These are phyloP conservation scores for Chouioia cunea DNA, from an alignment of 2,888 invertebrate species.

Conservation along the genomic window DNA sequence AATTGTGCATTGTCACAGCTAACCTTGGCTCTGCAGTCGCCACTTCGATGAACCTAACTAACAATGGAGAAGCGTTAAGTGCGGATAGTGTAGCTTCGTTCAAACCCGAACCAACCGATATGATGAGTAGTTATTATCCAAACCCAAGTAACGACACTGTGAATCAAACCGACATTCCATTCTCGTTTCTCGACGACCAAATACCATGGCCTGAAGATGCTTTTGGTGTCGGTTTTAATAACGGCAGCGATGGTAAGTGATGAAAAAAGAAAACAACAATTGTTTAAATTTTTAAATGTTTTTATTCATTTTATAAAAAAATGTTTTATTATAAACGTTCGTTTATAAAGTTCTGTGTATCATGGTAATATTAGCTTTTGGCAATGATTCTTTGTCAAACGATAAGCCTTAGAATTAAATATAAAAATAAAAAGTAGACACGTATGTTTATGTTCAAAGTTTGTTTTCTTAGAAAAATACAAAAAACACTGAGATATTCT, in stretches of 20 bases:
- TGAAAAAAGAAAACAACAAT: not conserved
- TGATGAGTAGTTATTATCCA: constrained; percentile 75
- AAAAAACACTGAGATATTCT: not conserved
- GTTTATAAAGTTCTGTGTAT: too few species aligned
- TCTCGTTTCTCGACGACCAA: constrained; percentile 66
- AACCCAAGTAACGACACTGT: constrained; percentile 72
- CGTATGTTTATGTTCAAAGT: constrained; percentile 10
- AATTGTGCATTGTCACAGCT: constrained; percentile 62
- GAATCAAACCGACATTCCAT: constrained; percentile 86
- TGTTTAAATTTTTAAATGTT: not conserved
- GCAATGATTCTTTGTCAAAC: not conserved
- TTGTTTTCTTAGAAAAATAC: constrained; percentile 52
- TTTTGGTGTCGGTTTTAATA: constrained; percentile 22
- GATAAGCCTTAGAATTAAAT: not conserved
- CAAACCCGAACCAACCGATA: constrained; percentile 81
- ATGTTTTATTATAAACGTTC: too few species aligned
- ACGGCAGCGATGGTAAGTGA: constrained; percentile 44
- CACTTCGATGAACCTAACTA: constrained; percentile 83
- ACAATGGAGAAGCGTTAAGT: constrained; percentile 78
- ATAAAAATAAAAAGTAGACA: not conserved
- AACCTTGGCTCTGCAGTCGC: constrained; percentile 82
- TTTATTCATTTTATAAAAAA: constrained; percentile 12
- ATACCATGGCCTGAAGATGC: constrained; percentile 27
- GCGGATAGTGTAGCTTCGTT: constrained; percentile 73
- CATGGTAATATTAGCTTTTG: not conserved